Conservation (phyloP, 92 coral and sea anemone genomes). For the Epizoanthus rinbou region DNA sequence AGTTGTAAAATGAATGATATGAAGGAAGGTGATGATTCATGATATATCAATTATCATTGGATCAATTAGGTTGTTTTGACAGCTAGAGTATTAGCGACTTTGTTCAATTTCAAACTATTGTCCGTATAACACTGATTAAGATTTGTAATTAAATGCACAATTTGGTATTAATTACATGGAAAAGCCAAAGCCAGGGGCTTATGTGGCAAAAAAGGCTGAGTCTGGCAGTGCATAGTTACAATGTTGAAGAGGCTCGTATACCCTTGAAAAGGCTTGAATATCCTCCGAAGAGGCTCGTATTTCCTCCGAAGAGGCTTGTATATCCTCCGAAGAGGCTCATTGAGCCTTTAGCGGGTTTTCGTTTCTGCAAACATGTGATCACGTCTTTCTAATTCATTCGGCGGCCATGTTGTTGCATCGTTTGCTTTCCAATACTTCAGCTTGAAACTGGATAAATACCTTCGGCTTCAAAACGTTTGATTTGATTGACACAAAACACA, state of each 20-base stretch:
- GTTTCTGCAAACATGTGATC: slow-evolving; percentile 20
- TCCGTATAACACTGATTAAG: background rate
- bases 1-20: no score
- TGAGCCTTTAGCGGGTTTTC: slow-evolving; percentile 7
- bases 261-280: background rate
- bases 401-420: slow-evolving; percentile 4
- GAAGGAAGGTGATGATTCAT: no score
- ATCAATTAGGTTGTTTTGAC: no score
- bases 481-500: slow-evolving; percentile 18
- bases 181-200: no score
- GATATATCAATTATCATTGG: no score
- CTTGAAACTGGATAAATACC: slow-evolving; percentile 18
- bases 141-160: background rate
- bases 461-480: slow-evolving; percentile 16
- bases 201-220: no score
- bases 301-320: background rate
- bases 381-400: slow-evolving; percentile 2
- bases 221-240: no score
- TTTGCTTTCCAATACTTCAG: slow-evolving; percentile 18
- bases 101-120: background rate
- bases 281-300: background rate
- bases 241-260: background rate
- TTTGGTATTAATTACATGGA: no score
- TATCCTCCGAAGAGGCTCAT: background rate
- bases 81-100: background rate